A percentile compares a stretch with the other conserved stretches of the same genome.
Conservation (phyloP, 2,888 invertebrate species). For the Thecophora atra region DNA sequence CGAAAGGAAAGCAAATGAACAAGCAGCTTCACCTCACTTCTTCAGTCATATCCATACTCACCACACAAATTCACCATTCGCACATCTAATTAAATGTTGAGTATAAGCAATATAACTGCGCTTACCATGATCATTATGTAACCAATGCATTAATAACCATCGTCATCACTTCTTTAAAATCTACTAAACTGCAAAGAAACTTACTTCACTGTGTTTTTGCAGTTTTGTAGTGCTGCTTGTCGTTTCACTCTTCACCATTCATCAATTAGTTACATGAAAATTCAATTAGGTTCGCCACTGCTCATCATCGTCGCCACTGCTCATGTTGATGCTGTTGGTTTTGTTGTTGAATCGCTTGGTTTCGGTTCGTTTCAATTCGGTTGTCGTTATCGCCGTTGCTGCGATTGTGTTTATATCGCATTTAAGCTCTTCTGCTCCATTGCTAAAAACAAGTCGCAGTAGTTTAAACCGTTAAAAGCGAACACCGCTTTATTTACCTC, state of each 20-base stretch:
- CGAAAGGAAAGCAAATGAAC: too few species aligned
- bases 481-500: too few species aligned
- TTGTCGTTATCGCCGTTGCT: conserved; percentile 38
- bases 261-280: conserved; percentile 44
- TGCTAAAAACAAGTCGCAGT: neutral
- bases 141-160: too few species aligned
- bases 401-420: conserved; percentile 4
- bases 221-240: too few species aligned
- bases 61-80: too few species aligned
- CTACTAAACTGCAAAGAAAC: neutral
- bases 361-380: neutral
- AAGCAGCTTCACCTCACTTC: too few species aligned
- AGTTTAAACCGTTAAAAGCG: neutral
- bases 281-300: conserved; percentile 4
- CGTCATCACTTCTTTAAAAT: too few species aligned
- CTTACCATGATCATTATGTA: too few species aligned
- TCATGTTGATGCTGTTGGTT: neutral
- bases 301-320: neutral
- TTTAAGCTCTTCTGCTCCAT: conserved; percentile 18
- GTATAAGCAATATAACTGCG: too few species aligned
- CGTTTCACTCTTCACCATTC: neutral
- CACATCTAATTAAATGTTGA: too few species aligned
- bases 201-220: too few species aligned
- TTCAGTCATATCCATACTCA: too few species aligned
- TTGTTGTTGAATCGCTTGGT: neutral